Evolutionary conservation across 2,113 vertebrate species (phyloP).

Genomic region (Siphamia tubifer): DNA sequence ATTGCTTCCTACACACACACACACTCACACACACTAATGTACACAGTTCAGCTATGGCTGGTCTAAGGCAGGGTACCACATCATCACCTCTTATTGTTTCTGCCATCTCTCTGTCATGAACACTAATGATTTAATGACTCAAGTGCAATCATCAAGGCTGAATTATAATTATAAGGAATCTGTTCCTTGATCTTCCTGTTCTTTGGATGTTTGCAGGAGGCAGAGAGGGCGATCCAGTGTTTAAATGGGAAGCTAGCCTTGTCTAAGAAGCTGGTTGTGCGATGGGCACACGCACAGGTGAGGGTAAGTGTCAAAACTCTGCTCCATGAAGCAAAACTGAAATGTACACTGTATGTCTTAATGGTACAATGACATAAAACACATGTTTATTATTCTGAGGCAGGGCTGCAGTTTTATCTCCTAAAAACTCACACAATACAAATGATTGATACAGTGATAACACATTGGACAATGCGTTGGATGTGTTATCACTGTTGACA

Average conservation of each 20-base stretch:
- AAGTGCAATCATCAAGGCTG: constrained; percentile 36
- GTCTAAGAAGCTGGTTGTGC: constrained; percentile 96
- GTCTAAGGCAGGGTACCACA: constrained; percentile 19
- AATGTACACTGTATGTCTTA: neutral
- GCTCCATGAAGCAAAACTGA: neutral
- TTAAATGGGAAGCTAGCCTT: constrained; percentile 96
- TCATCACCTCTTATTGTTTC: constrained; percentile 47
- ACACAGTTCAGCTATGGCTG: neutral
- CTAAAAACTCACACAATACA: too few species aligned
- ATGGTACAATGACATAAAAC: neutral
- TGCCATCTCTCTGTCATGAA: constrained; percentile 31
- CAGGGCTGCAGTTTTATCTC: neutral
- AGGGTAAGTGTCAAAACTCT: constrained; percentile 82
- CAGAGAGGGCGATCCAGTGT: constrained; percentile 94
- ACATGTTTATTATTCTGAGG: neutral
- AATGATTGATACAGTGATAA: too few species aligned
- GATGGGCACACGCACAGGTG: constrained; percentile 97
- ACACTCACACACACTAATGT: neutral
- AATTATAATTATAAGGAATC: constrained; percentile 21
- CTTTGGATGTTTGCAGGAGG: constrained; percentile 84
- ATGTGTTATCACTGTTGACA: too few species aligned
- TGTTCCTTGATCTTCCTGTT: neutral
- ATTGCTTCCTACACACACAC: constrained; percentile 2
- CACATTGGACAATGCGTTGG: too few species aligned
- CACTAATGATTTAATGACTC: constrained; percentile 62